Base-by-base conservation (phyloP, 1,140 invertebrate species). In the Eurosta solidaginis region DNA sequence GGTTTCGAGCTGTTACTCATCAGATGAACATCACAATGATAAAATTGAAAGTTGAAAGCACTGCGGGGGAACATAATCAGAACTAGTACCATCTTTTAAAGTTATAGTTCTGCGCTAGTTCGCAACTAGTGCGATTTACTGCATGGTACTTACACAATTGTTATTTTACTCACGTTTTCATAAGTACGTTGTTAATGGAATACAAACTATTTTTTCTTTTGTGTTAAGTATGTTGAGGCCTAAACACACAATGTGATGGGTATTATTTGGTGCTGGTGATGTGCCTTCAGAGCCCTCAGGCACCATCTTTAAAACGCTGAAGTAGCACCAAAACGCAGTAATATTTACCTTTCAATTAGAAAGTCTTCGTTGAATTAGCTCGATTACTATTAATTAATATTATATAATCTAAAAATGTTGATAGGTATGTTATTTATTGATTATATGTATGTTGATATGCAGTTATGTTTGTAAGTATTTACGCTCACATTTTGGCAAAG, bases 331-430 rank as follows among this genome's bases (percentile, higher is more conserved):
- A 14, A 17, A 17, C 14, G 45, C 25, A 1, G 59, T 20, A 68
- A 40, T 68, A 40, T 68, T 68, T 68, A 12, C n/a, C 40, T 42
- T 68, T 33, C n/a, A 40, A 68, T 40, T 68, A 68, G 59, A 68
- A 68, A 68, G 59, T 68, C n/a, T 68, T 68, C 7, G 59, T 68
- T 40, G 59, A 33, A 68, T 9, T 68, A 68, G 22, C 59, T 40
- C 29, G 33, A 40, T 59, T 68, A 42, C 59, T 68, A 40, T 68
- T 68, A 68, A 68, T 68, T 68, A 68, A 1, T 36, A 33, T 68
- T 68, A 68, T 40, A 42, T 68, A 68, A 68, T 40, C 40, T 9
- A 40, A 68, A 68, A 42, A 33, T 36, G 3, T 40, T 68, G 59
- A 20, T n/a, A n/a, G n/a, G n/a, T 29, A 54, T 40, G 36, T 68